Percentiles rank a stretch among this genome's conserved stretches.
Evolutionary conservation across 30 jellyfish, hydroid and myxozoan species (phyloP).

Genomic region (Chrysaora quinquecirrha): DNA sequence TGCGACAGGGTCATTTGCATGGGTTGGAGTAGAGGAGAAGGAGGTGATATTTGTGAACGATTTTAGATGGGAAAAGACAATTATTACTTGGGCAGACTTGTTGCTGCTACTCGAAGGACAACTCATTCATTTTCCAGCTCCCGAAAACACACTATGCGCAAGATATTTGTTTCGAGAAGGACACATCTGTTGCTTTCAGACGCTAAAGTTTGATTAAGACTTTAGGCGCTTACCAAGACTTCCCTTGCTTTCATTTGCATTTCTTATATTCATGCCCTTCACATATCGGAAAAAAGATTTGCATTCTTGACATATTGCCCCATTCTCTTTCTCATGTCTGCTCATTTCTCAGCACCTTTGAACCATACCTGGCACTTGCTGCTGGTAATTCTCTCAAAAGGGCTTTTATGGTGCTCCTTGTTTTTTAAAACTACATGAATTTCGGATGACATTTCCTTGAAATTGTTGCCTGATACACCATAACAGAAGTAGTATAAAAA

Average conservation of each 20-base stretch:
- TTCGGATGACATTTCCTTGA: not conserved
- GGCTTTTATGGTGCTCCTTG: slow-evolving; percentile 5
- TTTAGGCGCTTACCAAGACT: not conserved
- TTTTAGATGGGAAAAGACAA: too few species aligned
- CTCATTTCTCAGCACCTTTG: slow-evolving; percentile 1
- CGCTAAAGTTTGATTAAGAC: not conserved
- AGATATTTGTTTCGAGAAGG: too few species aligned
- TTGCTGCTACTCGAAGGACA: too few species aligned
- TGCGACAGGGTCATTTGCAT: too few species aligned
- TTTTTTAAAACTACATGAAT: not conserved
- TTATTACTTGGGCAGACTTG: too few species aligned
- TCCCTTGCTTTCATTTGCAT: not conserved
- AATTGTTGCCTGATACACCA: not conserved
- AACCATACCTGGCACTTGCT: not conserved
- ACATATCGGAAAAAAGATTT: not conserved
- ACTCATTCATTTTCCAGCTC: too few species aligned
- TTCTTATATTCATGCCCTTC: not conserved
- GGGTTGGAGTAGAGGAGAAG: too few species aligned
- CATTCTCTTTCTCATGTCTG: not conserved
- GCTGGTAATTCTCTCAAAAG: not conserved
- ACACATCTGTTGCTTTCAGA: too few species aligned
- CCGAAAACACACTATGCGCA: too few species aligned
- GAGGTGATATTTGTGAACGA: too few species aligned
- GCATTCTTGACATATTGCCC: not conserved
- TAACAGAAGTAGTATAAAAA: not conserved